Evolutionary conservation across 2,797 vertebrate genomes (phyloP).

Genomic region (Clarias platycephalus): DNA sequence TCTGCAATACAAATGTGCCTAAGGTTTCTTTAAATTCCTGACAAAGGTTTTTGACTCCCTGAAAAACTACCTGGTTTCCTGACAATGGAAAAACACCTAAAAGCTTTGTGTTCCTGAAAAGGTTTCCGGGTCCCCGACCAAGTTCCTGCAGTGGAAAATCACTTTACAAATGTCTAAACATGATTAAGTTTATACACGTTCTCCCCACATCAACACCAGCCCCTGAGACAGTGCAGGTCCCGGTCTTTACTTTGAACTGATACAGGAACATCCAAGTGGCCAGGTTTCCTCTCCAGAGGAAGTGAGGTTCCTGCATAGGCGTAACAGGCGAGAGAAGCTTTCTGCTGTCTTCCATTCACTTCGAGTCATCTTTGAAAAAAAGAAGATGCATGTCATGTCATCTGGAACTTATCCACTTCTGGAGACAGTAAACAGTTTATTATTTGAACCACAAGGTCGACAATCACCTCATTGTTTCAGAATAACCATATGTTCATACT

Average conservation of each 20-base stretch:
- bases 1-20: not conserved
- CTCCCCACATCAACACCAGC: slow-evolving; percentile 4
- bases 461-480: slow-evolving; percentile 26
- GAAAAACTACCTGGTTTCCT: slow-evolving; percentile 1
- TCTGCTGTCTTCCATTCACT: slow-evolving; percentile 7
- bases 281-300: slow-evolving; percentile 29
- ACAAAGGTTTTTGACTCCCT: not conserved
- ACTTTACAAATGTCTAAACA: slow-evolving; percentile 17
- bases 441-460: slow-evolving; percentile 28
- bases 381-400: slow-evolving; percentile 6
- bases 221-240: slow-evolving; percentile 22
- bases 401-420: slow-evolving; percentile 23
- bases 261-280: slow-evolving; percentile 10
- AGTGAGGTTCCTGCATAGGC: slow-evolving; percentile 13
- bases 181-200: not conserved
- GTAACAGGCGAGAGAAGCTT: not conserved
- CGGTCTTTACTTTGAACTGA: slow-evolving; percentile 19
- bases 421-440: slow-evolving; percentile 31
- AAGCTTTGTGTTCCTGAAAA: not conserved
- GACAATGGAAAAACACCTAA: not conserved
- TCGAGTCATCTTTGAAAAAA: slow-evolving; percentile 28
- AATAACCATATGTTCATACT: slow-evolving; percentile 14
- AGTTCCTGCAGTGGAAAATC: slow-evolving; percentile 22
- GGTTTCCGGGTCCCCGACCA: not conserved
- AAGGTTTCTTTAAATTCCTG: not conserved